Percentiles rank a stretch among this genome's conserved stretches.
Conservation (phyloP, 2,888 invertebrate species). For the Pimpla rufipes region DNA sequence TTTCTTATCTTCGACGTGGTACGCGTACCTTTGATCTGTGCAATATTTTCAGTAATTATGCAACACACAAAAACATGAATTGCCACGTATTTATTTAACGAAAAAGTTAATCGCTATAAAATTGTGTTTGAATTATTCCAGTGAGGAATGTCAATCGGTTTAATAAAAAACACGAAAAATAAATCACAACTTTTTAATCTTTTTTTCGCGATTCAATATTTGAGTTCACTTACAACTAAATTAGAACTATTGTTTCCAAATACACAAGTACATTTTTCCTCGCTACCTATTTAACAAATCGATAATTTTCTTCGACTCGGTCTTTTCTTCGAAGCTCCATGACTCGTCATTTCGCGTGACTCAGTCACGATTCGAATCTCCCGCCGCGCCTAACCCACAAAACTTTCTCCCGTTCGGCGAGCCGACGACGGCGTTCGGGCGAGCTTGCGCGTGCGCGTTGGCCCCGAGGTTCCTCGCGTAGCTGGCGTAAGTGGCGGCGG, state of each 20-base stretch:
- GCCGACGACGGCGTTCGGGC: slow-evolving; percentile 4
- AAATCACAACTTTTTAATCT: neutral
- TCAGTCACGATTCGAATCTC: neutral
- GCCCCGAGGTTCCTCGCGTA: neutral
- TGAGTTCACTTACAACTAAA: no score
- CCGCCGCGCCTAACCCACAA: neutral
- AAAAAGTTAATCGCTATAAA: neutral
- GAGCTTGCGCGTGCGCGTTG: slow-evolving; percentile 33
- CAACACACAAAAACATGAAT: neutral
- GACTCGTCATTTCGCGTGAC: neutral
- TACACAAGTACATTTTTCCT: no score
- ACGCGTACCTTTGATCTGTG: neutral
- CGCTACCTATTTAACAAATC: no score
- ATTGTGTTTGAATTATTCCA: neutral
- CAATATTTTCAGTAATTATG: neutral
- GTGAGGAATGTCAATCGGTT: neutral
- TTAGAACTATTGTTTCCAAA: no score
- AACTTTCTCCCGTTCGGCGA: slow-evolving; percentile 25
- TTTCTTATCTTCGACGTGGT: no score
- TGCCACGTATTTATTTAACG: neutral
- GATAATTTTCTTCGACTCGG: neutral
- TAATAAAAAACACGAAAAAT: neutral
- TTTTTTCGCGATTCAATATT: no score
- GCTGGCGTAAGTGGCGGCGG: slow-evolving; percentile 8
- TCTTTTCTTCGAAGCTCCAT: neutral